Conservation (phyloP, 2,797 vertebrate species). For the Prunella strophiata region DNA sequence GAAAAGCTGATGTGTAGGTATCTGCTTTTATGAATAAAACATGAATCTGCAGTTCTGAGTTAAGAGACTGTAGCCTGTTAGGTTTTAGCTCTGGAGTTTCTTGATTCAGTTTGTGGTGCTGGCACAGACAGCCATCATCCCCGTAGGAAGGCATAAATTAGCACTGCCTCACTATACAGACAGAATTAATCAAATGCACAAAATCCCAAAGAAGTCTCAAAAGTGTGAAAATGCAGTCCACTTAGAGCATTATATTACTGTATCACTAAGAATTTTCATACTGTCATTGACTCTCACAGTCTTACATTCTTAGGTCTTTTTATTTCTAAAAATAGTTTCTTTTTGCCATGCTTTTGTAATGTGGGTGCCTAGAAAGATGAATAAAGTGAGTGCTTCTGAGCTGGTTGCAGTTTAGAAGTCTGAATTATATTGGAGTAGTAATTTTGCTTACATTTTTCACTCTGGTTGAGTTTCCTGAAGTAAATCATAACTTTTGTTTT, state of each 20-base stretch:
- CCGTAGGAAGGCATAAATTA: constrained; percentile 31
- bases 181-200: constrained; percentile 31
- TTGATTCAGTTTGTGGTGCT: constrained; percentile 34
- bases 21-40: constrained; percentile 49
- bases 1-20: constrained; percentile 27
- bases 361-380: background rate
- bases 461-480: background rate
- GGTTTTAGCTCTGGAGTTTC: constrained; percentile 26
- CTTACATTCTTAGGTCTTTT: background rate
- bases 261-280: background rate
- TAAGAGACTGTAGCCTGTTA: constrained; percentile 40
- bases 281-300: background rate
- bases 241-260: background rate
- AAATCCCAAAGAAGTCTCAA: background rate
- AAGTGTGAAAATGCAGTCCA: constrained; percentile 15
- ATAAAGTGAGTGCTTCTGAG: background rate
- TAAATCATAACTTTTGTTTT: background rate
- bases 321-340: background rate
- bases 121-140: background rate
- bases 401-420: background rate
- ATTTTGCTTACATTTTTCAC: background rate
- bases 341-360: background rate
- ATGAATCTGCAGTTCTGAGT: constrained; percentile 12
- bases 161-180: constrained; percentile 13
- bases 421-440: background rate